Base-by-base conservation (phyloP, 2,113 vertebrate genomes). In the Tyto alba region DNA sequence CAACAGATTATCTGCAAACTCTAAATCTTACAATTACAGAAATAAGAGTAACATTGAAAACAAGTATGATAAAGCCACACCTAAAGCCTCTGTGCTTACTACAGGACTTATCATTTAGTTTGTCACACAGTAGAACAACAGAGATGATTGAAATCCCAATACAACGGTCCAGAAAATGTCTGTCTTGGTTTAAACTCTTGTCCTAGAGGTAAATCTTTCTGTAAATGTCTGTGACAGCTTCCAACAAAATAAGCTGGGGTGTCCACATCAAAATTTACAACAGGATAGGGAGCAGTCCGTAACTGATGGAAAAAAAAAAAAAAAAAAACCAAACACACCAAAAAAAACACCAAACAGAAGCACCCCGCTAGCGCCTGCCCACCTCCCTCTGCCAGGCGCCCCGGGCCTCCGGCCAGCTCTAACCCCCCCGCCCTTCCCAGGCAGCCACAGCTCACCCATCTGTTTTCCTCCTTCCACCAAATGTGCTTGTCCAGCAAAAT, bases 371-470 rank as follows among this genome's bases (percentile, higher is more conserved):
- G 32, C n/a, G 66, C 79, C 62, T 53, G 52, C 20, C 38, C 21
- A 13, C 43, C 47, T 13, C 45, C 45, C 45, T 47, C 45, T 0
- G 1, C n/a, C n/a, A n/a, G n/a, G n/a, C n/a, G n/a, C n/a, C n/a
- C n/a, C n/a, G n/a, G n/a, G n/a, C n/a, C 74, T 29, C 11, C 0
- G 55, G 53, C 29, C 40, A 85, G 55, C 47, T 27, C 57, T 18
- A 7, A 15, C 18, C 17, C 67, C 7, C n/a, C 67, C 67, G 62
- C 25, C 8, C 3, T 3, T 32, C 29, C 59, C 75, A 18, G 8
- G 66, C 5, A 67, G 30, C 43, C 52, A 18, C 68, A 14, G 16
- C 3, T 45, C 36, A 1, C 0, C 1, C 4, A 1, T 10, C 40
- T 52, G 53, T 13, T 45, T 40, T 7, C 7, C 25, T 56, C 50